Conservation (phyloP, 1,140 invertebrate species). For the Chironomus striatipennis region DNA sequence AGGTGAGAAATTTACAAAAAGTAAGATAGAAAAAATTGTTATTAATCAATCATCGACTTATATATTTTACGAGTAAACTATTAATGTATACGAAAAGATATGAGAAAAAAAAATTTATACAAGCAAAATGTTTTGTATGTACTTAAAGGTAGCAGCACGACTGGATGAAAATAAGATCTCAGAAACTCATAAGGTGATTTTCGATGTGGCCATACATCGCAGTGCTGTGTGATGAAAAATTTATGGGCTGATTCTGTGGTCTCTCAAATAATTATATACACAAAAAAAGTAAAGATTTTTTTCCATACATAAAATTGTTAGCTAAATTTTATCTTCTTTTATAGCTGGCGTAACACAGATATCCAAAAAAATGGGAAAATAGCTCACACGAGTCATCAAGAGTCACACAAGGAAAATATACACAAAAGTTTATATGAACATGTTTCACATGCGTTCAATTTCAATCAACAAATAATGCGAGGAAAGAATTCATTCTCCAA, state of each 20-base stretch:
- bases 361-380: neutral
- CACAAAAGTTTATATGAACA: neutral
- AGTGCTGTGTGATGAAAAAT: neutral
- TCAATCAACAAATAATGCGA: conserved; percentile 7
- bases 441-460: neutral
- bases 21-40: neutral
- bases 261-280: neutral
- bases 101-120: neutral
- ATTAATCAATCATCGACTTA: conserved; percentile 14
- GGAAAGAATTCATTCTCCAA: neutral
- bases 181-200: neutral
- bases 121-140: neutral
- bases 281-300: neutral
- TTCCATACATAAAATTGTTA: too few relatives aligned
- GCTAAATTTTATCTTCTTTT: too few relatives aligned
- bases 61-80: conserved; percentile 14
- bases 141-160: neutral
- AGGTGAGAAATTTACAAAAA: conserved; percentile 2
- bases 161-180: neutral
- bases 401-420: conserved; percentile 5
- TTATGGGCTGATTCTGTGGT: conserved; percentile 1
- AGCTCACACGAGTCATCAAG: neutral
- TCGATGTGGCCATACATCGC: neutral
- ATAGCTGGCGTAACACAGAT: neutral
- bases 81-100: neutral